A percentile compares a stretch with the other conserved stretches of the same genome.
Conservation (phyloP, 2,797 vertebrate species). For the Streptopelia turtur region DNA sequence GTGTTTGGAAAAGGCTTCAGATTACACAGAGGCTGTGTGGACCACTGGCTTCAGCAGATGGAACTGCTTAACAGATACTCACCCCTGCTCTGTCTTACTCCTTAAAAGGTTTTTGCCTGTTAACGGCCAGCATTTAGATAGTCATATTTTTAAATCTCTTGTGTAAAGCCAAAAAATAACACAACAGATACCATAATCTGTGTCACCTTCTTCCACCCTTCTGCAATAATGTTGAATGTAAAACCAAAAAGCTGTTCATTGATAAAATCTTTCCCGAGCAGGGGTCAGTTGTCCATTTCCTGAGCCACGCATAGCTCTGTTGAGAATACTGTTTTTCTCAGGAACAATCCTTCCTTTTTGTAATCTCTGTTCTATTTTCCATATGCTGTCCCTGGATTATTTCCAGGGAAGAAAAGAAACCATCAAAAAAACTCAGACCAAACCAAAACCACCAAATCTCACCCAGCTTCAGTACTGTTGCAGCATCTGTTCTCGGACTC, state of each 20-base stretch:
- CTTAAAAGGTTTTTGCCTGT: constrained; percentile 21
- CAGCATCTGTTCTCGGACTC: background rate
- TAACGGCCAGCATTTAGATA: background rate
- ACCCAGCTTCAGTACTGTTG: background rate
- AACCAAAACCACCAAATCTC: background rate
- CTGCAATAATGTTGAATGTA: background rate
- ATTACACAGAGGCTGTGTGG: constrained; percentile 40
- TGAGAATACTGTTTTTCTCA: constrained; percentile 17
- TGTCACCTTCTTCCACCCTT: background rate
- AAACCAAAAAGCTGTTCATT: constrained; percentile 11
- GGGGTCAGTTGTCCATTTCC: constrained; percentile 37
- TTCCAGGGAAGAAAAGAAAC: constrained; percentile 27
- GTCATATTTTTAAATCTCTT: background rate
- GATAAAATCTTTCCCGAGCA: background rate
- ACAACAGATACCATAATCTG: background rate
- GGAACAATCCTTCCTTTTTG: constrained; percentile 26
- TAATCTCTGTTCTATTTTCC: constrained; percentile 32
- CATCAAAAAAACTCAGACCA: background rate
- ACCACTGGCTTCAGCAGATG: constrained; percentile 37
- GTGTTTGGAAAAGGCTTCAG: constrained; percentile 49
- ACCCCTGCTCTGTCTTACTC: background rate
- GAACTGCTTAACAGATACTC: constrained; percentile 53
- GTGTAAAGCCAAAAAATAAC: background rate
- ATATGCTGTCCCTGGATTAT: constrained; percentile 44
- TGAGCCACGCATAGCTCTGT: background rate